Base-by-base conservation (phyloP, 2,797 vertebrate genomes). In the Myripristis jacobus region DNA sequence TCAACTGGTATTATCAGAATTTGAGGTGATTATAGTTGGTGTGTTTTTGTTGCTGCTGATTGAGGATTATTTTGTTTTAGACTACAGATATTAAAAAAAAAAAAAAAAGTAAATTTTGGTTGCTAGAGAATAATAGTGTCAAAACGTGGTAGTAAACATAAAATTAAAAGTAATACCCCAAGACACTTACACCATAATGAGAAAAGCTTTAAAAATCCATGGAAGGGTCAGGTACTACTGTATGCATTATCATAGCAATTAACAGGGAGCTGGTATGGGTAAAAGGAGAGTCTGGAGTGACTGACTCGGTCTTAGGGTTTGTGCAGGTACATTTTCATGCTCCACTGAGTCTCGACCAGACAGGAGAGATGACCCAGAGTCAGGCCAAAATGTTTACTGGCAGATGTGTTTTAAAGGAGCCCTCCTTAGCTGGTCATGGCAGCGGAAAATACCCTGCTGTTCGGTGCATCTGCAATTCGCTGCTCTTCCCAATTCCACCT, bases 381-480 rank as follows among this genome's bases (percentile, higher is more conserved):
- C 94, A 92, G 95, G 96, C 95, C 96, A 96, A 97, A 97, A 96
- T 98, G 96, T 96, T 98, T 98, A 96, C 95, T 95, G 95, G 95
- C 95, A 96, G 95, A 96, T 96, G 95, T 95, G 95, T 94, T 97
- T 97, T 96, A 94, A 94, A 94, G 96, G 95, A 96, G 95, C 95
- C 93, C 95, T 96, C 94, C 95, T 96, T 97, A 96, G 95, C 96
- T 96, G 96, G 94, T 95, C 96, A 97, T 95, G 96, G 96, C 96
- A 97, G 96, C 92, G 94, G 96, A 97, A 99, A 98, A 98, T 95
- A 95, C 90, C 96, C 95, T 96, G 96, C 97, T 98, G 96, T 96
- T 98, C 95, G 89, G 93, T 88, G 88, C 95, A 97, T 96, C 96
- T 97, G 94, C 95, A 96, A 95, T 94, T 94, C 90, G 67, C 93